Evolutionary conservation across 2,888 invertebrate species (phyloP).

Genomic region (Sinodicranocentrus sp.): DNA sequence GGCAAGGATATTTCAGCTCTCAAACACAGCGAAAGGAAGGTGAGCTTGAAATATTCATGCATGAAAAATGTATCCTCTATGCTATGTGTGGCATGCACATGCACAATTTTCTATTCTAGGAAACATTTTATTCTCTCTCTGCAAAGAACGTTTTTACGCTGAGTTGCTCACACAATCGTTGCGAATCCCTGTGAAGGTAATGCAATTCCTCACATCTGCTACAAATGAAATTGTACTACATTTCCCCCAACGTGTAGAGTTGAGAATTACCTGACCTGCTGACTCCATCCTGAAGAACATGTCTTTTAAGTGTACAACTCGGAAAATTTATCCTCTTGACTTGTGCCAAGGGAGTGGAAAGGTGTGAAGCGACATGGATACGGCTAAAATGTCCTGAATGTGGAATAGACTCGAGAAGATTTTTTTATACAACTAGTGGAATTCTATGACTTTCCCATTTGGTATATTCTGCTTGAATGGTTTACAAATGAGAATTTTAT

Average conservation of each 20-base stretch:
- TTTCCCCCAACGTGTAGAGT: conserved; percentile 35
- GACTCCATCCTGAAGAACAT: conserved; percentile 37
- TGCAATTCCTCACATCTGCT: conserved; percentile 53
- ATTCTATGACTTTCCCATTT: too few relatives aligned
- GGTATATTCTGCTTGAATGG: too few relatives aligned
- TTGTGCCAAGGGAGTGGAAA: neutral
- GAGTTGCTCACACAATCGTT: too few relatives aligned
- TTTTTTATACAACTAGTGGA: neutral
- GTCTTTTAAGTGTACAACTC: conserved; percentile 19
- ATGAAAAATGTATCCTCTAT: too few relatives aligned
- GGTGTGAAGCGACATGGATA: conserved; percentile 2
- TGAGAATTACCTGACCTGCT: conserved; percentile 63
- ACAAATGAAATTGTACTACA: conserved; percentile 42
- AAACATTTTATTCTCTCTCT: too few relatives aligned
- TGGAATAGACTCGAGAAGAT: neutral
- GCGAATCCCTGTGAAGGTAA: conserved; percentile 19
- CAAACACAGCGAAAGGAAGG: too few relatives aligned
- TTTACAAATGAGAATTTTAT: too few relatives aligned
- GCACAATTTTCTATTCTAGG: too few relatives aligned
- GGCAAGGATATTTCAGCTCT: too few relatives aligned
- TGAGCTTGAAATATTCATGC: too few relatives aligned
- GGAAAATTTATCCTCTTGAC: neutral
- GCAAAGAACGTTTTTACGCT: too few relatives aligned
- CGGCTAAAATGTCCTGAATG: neutral
- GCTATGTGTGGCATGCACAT: too few relatives aligned